Base-by-base conservation (phyloP, 1,140 invertebrate genomes). In the Papilio dardanus region DNA sequence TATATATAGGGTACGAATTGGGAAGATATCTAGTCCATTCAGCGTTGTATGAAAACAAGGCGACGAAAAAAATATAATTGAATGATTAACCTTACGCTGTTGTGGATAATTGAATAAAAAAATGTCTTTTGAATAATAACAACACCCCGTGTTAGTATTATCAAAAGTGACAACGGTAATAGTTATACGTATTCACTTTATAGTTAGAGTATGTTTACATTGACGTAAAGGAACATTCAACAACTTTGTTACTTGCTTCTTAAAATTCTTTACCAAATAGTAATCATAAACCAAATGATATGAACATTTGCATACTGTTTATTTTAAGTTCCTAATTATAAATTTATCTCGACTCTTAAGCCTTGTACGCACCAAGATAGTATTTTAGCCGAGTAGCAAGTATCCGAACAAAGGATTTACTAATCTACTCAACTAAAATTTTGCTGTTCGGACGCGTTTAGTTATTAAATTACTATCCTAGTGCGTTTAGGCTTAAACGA, bases 21-120 rank as follows among this genome's bases (percentile, higher is more conserved):
- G 54, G 54, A 62, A 58, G 50, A 58, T 28, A 62, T 28, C 54
- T 62, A 62, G 24, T 62, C 24, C 54, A 54, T 54, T 54, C 24
- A 28, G 21, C 12, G 4, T 54, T 54, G 19, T 28, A 21, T 62
- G 54, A 62, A 62, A 62, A 62, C 2, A 12, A 54, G 21, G 2
- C 16, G 12, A 24, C 28, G 19, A 62, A 62, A 28, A 12, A 62
- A 54, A 42, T 16, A n/a, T 37, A 37, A 42, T 42, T 14, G 40
- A 42, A 37, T 10, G 42, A 46, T 6, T 19, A 3, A 46, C 42
- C 42, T 46, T n/a, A 46, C 42, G n/a, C n/a, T 46, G n/a, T 42
- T 19, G 19, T 7, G 16, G 19, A 46, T 4, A 46, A 4, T 46
- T 19, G 16, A 16, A 14, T 42, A n/a, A 16, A 16, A 42, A 42